These are phyloP conservation scores for Halictus rubicundus DNA, from an alignment of 1,140 invertebrate species.

Conservation along the genomic window DNA sequence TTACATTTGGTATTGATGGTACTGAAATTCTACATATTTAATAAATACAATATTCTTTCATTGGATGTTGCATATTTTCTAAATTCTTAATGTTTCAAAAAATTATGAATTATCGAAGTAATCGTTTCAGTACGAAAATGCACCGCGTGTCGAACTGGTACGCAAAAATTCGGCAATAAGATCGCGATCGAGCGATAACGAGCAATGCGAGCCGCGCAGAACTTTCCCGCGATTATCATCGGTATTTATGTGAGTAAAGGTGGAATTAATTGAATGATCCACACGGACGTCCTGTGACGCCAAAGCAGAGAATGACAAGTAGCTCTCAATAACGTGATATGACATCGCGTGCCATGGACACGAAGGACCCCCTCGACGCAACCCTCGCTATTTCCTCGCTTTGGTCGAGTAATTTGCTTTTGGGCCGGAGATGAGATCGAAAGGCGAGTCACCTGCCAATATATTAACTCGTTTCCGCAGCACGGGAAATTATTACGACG, in stretches of 20 bases:
- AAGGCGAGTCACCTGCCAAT: slow-evolving; percentile 62
- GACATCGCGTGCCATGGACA: slow-evolving; percentile 72
- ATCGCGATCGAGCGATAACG: slow-evolving; percentile 49
- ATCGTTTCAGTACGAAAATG: too few species aligned
- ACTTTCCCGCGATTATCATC: slow-evolving; percentile 47
- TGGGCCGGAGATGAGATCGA: slow-evolving; percentile 52
- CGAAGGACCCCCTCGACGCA: slow-evolving; percentile 71
- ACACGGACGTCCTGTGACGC: slow-evolving; percentile 62
- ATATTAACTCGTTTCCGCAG: slow-evolving; percentile 62
- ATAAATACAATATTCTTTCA: too few species aligned
- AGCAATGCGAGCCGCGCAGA: slow-evolving; percentile 46
- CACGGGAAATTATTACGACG: slow-evolving; percentile 52
- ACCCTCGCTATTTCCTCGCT: slow-evolving; percentile 66
- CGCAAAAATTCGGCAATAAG: slow-evolving; percentile 17
- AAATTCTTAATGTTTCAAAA: too few species aligned
- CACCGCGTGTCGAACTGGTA: too few species aligned
- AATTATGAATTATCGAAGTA: too few species aligned
- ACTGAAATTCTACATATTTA: neutral
- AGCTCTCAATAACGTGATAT: slow-evolving; percentile 73
- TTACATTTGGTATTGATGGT: neutral
- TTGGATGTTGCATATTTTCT: too few species aligned
- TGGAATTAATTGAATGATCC: slow-evolving; percentile 73
- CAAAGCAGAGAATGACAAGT: slow-evolving; percentile 71
- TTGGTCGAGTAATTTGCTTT: slow-evolving; percentile 66
- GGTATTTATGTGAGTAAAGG: slow-evolving; percentile 58